Evolutionary conservation across 2,113 vertebrate species (phyloP).

Genomic region (Indicator maculatus): DNA sequence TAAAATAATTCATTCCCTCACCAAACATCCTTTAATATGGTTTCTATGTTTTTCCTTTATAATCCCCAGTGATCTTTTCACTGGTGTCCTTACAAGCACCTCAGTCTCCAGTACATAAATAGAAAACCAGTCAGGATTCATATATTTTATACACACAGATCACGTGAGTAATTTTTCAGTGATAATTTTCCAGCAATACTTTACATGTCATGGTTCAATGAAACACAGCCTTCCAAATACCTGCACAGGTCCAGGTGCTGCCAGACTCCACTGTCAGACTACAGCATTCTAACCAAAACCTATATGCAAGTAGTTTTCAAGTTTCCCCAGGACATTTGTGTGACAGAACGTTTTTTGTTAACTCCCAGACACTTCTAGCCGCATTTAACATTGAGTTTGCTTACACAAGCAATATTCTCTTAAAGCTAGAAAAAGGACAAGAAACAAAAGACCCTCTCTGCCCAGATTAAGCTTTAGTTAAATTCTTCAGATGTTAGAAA

Average conservation of each 20-base stretch:
- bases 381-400: constrained; percentile 3
- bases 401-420: neutral
- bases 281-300: neutral
- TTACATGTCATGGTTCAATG: neutral
- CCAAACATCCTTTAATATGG: neutral
- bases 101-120: neutral
- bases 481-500: constrained; percentile 13
- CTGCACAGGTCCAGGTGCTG: fast-evolving
- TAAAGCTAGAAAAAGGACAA: constrained; percentile 18
- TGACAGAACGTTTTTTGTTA: neutral
- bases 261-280: neutral
- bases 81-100: neutral
- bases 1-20: neutral
- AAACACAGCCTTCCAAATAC: neutral
- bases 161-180: neutral
- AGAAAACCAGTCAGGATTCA: neutral
- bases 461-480: neutral
- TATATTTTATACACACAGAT: neutral
- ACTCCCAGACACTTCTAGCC: neutral
- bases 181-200: neutral
- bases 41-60: neutral
- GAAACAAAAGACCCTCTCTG: constrained; percentile 20
- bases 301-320: neutral
- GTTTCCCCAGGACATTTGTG: neutral
- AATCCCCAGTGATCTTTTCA: neutral